Evolutionary conservation across 2,888 invertebrate species (phyloP).

Genomic region (Proisotoma minuta): DNA sequence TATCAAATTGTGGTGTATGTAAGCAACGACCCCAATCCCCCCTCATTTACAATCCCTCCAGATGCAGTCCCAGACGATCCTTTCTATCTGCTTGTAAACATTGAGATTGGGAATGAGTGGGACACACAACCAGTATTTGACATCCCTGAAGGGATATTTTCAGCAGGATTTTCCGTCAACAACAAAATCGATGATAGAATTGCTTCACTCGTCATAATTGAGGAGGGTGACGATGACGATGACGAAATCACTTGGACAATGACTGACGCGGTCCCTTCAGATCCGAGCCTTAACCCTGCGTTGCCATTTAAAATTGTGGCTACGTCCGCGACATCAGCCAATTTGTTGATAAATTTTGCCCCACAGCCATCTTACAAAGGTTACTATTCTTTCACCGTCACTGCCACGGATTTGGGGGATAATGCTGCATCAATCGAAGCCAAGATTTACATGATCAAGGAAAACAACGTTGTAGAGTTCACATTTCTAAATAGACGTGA

Average conservation of each 20-base stretch:
- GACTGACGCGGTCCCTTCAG: not conserved
- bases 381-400: constrained; percentile 23
- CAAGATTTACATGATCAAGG: constrained; percentile 23
- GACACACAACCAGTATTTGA: constrained; percentile 63
- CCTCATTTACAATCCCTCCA: constrained; percentile 6
- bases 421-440: not conserved
- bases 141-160: constrained; percentile 51
- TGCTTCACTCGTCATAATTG: constrained; percentile 7
- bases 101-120: constrained; percentile 61
- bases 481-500: constrained; percentile 10
- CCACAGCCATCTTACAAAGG: constrained; percentile 19
- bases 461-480: constrained; percentile 9
- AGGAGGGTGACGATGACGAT: constrained; percentile 17
- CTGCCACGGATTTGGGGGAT: constrained; percentile 20
- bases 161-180: constrained; percentile 21
- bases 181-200: not conserved
- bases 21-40: constrained; percentile 10
- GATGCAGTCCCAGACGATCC: constrained; percentile 9
- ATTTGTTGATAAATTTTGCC: constrained; percentile 5
- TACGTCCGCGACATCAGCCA: not conserved
- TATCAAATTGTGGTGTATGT: constrained; percentile 22
- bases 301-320: not conserved
- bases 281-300: not conserved
- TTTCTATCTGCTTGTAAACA: constrained; percentile 35
- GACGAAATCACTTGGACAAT: constrained; percentile 16